Base-by-base conservation (phyloP, 2,797 vertebrate species). In the Pipistrellus kuhlii region DNA sequence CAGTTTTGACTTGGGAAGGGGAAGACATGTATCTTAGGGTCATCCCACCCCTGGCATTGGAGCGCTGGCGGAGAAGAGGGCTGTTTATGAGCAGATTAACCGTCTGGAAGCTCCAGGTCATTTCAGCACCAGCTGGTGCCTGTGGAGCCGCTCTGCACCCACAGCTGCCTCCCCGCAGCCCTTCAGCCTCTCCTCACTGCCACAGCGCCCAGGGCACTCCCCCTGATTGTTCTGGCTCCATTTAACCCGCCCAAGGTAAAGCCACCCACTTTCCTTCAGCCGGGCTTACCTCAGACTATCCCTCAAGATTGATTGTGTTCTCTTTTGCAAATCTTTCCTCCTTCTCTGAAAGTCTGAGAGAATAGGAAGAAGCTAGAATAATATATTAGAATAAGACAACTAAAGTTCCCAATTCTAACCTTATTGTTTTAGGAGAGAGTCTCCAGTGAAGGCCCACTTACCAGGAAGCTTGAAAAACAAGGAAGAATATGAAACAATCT, bases 401-500 rank as follows among this genome's bases (percentile, higher is more conserved):
- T 27, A 23, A 62, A 78, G 15, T 68, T 86, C 41, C 53, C 18
- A 86, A 11, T 68, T 77, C 51, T 66, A 86, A 71, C 25, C 4
- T 75, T 87, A 83, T 73, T 90, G 46, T 82, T 85, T 87, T 73
- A 32, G 75, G 44, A 14, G 68, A 55, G 17, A 91, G 84, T 94
- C 20, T 83, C 55, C 51, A 69, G 59, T 59, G 82, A 89, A 80
- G 9, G 2, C 10, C 13, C 27, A 59, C 21, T 90, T 78, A 59
- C 35, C n/a, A 83, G 62, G 94, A 91, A 91, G 27, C 71, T 59
- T 57, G 71, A 32, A 84, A 88, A 95, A 23, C 71, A 86, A 88
- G 92, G 3, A 80, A 57, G 80, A 92, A 3, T 38, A 75, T 9
- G 32, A 91, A 92, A n/a, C 17, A 13, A 90, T 78, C 25, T 46